Evolutionary conservation across 2,888 invertebrate genomes (phyloP).

Genomic region (Muscina levida): DNA sequence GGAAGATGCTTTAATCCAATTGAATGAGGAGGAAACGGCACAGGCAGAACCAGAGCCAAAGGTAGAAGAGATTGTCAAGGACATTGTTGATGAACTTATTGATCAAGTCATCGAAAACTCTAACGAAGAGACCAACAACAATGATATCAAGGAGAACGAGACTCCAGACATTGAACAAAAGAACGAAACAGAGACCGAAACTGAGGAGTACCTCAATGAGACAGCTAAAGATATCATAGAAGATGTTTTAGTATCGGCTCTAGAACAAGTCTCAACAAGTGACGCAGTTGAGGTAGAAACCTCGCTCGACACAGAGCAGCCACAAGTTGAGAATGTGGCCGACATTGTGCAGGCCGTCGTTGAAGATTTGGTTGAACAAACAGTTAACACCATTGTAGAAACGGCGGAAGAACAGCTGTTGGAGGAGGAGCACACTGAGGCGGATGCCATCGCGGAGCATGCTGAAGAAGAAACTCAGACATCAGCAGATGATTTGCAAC

Average conservation of each 20-base stretch:
- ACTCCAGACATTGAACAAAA: slow-evolving; percentile 43
- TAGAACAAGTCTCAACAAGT: slow-evolving; percentile 66
- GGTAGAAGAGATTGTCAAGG: slow-evolving; percentile 73
- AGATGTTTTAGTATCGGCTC: slow-evolving; percentile 73
- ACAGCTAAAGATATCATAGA: slow-evolving; percentile 72
- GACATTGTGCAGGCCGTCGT: slow-evolving; percentile 73
- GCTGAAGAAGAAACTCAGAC: slow-evolving; percentile 51
- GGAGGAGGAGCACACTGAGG: slow-evolving; percentile 1
- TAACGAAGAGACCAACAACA: slow-evolving; percentile 65
- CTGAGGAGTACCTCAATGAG: slow-evolving; percentile 65
- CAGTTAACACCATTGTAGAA: slow-evolving; percentile 74
- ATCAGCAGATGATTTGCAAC: neutral
- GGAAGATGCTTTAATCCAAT: slow-evolving; percentile 64
- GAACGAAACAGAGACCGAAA: slow-evolving; percentile 52
- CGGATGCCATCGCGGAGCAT: slow-evolving; percentile 2
- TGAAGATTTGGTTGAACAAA: slow-evolving; percentile 71
- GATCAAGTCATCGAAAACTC: slow-evolving; percentile 74
- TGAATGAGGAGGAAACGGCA: slow-evolving; percentile 48
- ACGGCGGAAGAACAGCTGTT: slow-evolving; percentile 81
- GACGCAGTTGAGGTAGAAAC: slow-evolving; percentile 8
- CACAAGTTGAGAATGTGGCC: slow-evolving; percentile 67
- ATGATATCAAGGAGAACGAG: slow-evolving; percentile 67
- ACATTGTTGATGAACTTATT: slow-evolving; percentile 77
- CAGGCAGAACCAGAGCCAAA: slow-evolving; percentile 56
- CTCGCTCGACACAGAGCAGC: slow-evolving; percentile 35